phyloP scores from a whole-genome alignment of 2,888 invertebrate species.

The Tanypteryx hageni region DNA sequence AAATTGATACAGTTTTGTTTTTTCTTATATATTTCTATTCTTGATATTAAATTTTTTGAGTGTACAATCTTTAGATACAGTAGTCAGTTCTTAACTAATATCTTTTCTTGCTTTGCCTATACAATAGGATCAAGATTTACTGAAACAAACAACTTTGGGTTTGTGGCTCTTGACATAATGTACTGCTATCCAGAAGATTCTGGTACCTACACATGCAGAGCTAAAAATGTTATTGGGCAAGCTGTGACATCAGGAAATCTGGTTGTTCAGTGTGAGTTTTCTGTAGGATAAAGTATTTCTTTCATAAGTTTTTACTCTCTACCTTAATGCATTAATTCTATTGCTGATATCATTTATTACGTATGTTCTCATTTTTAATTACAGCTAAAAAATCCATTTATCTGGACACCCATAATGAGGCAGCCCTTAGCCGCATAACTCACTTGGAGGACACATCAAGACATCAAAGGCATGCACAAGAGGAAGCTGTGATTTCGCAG shows the following conservation, averaged over 20 bases:
- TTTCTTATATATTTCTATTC: no score
- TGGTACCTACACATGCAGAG: slow-evolving; percentile 96
- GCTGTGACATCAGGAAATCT: slow-evolving; percentile 94
- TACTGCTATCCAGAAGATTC: slow-evolving; percentile 97
- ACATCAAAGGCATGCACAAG: slow-evolving; percentile 84
- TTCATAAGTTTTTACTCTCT: not conserved
- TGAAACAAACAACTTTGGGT: slow-evolving; percentile 98
- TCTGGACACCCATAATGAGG: slow-evolving; percentile 92
- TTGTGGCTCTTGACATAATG: slow-evolving; percentile 96
- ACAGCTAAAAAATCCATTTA: slow-evolving; percentile 87
- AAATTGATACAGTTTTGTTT: no score
- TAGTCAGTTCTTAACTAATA: slow-evolving; percentile 3
- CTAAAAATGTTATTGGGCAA: slow-evolving; percentile 93
- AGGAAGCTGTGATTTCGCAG: slow-evolving; percentile 89
- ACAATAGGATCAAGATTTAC: slow-evolving; percentile 90
- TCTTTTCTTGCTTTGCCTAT: not conserved
- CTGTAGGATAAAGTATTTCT: not conserved
- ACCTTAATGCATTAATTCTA: not conserved
- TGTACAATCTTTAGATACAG: not conserved
- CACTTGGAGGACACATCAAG: slow-evolving; percentile 89
- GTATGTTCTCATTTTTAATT: slow-evolving; percentile 65
- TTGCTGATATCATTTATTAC: not conserved
- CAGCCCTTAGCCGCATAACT: slow-evolving; percentile 87
- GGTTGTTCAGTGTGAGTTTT: slow-evolving; percentile 83
- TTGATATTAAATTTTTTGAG: no score